Evolutionary conservation across 2,113 vertebrate species (phyloP).

Genomic region (Sminthopsis crassicaudata): DNA sequence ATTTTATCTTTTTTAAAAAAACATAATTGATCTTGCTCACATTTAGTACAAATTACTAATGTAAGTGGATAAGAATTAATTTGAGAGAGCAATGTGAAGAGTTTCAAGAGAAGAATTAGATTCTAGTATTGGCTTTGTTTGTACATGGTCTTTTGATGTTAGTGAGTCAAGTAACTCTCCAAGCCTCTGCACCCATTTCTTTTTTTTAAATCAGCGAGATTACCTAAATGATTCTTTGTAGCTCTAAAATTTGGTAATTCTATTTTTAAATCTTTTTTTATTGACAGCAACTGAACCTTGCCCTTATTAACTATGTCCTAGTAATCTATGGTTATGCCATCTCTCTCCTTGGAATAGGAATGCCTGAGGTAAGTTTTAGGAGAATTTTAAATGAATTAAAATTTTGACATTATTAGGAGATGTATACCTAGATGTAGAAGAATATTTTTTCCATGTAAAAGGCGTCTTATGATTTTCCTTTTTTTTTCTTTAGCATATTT

Average conservation of each 20-base stretch:
- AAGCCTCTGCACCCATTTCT: not conserved
- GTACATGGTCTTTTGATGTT: not conserved
- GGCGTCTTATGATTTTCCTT: not conserved
- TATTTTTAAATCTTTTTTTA: slow-evolving; percentile 39
- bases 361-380: slow-evolving; percentile 88
- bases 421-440: not conserved
- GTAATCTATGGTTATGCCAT: slow-evolving; percentile 89
- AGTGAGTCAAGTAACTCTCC: not conserved
- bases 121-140: not conserved
- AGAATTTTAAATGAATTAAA: slow-evolving; percentile 29
- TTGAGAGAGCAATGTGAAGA: not conserved
- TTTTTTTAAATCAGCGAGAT: not conserved
- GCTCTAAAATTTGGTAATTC: not conserved
- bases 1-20: not conserved
- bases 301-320: slow-evolving; percentile 87
- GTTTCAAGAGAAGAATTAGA: not conserved
- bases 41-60: not conserved
- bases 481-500: slow-evolving; percentile 11
- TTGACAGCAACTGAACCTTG: slow-evolving; percentile 87
- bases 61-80: not conserved
- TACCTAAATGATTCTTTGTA: not conserved
- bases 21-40: not conserved
- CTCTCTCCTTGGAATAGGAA: slow-evolving; percentile 91
- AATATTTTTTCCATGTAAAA: not conserved
- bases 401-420: not conserved